Evolutionary conservation across 2,888 invertebrate genomes (phyloP).

Genomic region (Chloroclysta siterata): DNA sequence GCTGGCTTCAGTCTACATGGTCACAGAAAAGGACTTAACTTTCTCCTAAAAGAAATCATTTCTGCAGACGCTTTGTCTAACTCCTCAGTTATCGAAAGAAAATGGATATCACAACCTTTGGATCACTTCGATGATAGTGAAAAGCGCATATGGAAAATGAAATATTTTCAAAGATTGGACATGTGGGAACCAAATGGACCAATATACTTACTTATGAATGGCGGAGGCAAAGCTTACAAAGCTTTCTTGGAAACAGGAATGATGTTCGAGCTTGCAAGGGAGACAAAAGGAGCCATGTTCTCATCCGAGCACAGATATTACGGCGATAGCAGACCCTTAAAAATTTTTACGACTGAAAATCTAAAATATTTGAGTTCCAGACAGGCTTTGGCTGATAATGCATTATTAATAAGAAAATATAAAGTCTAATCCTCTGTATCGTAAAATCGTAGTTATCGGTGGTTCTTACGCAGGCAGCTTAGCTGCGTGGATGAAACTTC

Average conservation of each 20-base stretch:
- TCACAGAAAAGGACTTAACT: slow-evolving; percentile 53
- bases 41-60: slow-evolving; percentile 53
- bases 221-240: slow-evolving; percentile 61
- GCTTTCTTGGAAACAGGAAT: slow-evolving; percentile 61
- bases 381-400: slow-evolving; percentile 73
- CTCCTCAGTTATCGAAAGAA: slow-evolving; percentile 44
- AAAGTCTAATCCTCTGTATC: slow-evolving; percentile 52
- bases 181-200: slow-evolving; percentile 65
- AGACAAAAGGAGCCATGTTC: slow-evolving; percentile 73
- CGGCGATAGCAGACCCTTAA: slow-evolving; percentile 68
- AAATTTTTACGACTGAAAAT: slow-evolving; percentile 54
- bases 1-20: slow-evolving; percentile 52
- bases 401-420: slow-evolving; percentile 56
- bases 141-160: slow-evolving; percentile 67
- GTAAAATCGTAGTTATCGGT: slow-evolving; percentile 71
- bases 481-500: slow-evolving; percentile 72
- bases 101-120: slow-evolving; percentile 67
- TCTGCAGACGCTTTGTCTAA: slow-evolving; percentile 43
- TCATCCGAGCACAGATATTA: slow-evolving; percentile 74
- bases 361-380: slow-evolving; percentile 64
- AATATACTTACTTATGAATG: slow-evolving; percentile 68
- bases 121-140: slow-evolving; percentile 68
- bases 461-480: slow-evolving; percentile 76
- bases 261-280: slow-evolving; percentile 67
- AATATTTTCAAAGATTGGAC: slow-evolving; percentile 66